A percentile compares a stretch with the other conserved stretches of the same genome.
These are phyloP conservation scores for Galeopterus variegatus DNA, from an alignment of 2,113 vertebrate species.

Conservation along the genomic window DNA sequence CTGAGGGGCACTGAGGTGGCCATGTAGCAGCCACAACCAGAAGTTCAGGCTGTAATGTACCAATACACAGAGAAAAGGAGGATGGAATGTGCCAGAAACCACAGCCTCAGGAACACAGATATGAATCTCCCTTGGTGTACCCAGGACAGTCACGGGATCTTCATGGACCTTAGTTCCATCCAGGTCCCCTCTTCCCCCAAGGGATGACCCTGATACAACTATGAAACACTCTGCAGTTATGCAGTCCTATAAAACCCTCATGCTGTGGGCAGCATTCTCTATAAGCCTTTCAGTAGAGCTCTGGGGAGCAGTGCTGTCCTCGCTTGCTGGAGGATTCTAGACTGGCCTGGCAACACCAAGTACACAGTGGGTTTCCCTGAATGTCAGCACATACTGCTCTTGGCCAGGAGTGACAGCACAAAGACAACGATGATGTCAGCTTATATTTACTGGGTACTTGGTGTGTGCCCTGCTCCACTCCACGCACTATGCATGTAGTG, in stretches of 20 bases:
- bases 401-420: background rate
- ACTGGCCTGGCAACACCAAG: background rate
- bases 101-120: background rate
- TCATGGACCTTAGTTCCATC: background rate
- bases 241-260: background rate
- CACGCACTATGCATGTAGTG: background rate
- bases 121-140: too few species aligned
- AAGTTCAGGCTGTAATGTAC: background rate
- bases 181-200: background rate
- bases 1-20: background rate
- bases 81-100: background rate
- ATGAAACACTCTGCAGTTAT: background rate
- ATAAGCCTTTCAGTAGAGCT: background rate
- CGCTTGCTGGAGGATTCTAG: background rate
- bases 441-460: fast-evolving
- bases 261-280: background rate
- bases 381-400: background rate
- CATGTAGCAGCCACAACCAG: background rate
- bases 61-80: background rate
- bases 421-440: background rate
- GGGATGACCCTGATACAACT: background rate
- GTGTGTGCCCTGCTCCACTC: background rate
- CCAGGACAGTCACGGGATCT: background rate
- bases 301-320: background rate
- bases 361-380: background rate